A percentile compares a stretch with the other conserved stretches of the same genome.
Evolutionary conservation across 2,888 invertebrate species (phyloP).

Genomic region (Elegia similella): DNA sequence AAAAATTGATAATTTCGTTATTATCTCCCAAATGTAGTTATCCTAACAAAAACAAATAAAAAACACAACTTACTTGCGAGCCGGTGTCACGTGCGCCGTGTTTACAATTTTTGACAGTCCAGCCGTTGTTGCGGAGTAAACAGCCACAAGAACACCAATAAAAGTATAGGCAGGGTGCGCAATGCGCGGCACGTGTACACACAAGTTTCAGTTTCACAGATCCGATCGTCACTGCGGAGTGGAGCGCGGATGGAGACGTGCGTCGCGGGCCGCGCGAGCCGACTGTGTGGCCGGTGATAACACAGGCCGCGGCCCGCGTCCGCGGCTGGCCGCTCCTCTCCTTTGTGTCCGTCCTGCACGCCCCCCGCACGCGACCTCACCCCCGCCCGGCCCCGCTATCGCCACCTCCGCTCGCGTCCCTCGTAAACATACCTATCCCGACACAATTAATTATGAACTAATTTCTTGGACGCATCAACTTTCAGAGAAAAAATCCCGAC

Average conservation of each 20-base stretch:
- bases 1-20: too few species aligned
- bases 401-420: constrained; percentile 47
- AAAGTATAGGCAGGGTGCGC: constrained; percentile 50
- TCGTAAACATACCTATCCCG: constrained; percentile 64
- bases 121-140: constrained; percentile 52
- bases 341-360: constrained; percentile 78
- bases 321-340: constrained; percentile 75
- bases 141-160: constrained; percentile 45
- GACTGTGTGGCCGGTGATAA: constrained; percentile 75
- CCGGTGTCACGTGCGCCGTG: constrained; percentile 67
- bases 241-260: constrained; percentile 46
- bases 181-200: constrained; percentile 60
- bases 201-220: constrained; percentile 47
- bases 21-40: neutral
- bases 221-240: constrained; percentile 41
- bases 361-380: constrained; percentile 47
- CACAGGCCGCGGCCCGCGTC: constrained; percentile 62
- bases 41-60: constrained; percentile 19
- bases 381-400: constrained; percentile 47
- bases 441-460: constrained; percentile 62
- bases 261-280: constrained; percentile 67
- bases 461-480: constrained; percentile 56
- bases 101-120: constrained; percentile 71
- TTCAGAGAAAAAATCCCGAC: constrained; percentile 40
- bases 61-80: constrained; percentile 68